Percentiles rank a stretch among this genome's conserved stretches.
Evolutionary conservation across 2,888 invertebrate genomes (phyloP).

Genomic region (Andrena flavipes): DNA sequence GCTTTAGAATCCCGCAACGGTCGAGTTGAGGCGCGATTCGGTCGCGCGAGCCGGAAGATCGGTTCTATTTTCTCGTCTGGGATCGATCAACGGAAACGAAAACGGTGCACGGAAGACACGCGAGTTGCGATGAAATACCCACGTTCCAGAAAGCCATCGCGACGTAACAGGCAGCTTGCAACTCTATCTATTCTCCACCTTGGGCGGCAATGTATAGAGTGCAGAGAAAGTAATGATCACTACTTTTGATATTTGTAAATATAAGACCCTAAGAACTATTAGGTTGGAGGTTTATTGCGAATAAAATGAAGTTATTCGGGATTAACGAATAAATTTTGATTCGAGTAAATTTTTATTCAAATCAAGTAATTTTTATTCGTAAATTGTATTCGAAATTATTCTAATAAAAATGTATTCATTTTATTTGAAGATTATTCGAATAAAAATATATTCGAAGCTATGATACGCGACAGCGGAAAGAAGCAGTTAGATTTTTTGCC

Average conservation of each 20-base stretch:
- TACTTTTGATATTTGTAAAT: background rate
- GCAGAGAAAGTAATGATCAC: background rate
- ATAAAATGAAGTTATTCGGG: too few species aligned
- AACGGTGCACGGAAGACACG: constrained; percentile 29
- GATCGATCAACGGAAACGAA: constrained; percentile 44
- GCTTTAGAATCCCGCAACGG: constrained; percentile 30
- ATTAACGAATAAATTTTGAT: too few species aligned
- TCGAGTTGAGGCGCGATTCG: constrained; percentile 54
- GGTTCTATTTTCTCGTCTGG: constrained; percentile 45
- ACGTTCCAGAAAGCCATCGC: constrained; percentile 12
- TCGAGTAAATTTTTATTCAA: too few species aligned
- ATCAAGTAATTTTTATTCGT: too few species aligned
- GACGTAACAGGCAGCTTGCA: background rate
- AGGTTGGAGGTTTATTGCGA: too few species aligned
- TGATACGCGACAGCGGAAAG: background rate
- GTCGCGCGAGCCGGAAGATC: constrained; percentile 48
- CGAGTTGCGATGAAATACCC: constrained; percentile 48
- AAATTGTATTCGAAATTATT: too few species aligned
- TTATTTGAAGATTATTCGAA: too few species aligned
- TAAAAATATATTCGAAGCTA: too few species aligned
- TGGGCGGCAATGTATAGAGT: background rate
- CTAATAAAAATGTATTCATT: too few species aligned
- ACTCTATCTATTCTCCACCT: background rate
- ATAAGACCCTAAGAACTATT: too few species aligned
- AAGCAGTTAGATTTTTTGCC: background rate